Base-by-base conservation (phyloP, 2,113 vertebrate genomes). In the Leuciscus idus region DNA sequence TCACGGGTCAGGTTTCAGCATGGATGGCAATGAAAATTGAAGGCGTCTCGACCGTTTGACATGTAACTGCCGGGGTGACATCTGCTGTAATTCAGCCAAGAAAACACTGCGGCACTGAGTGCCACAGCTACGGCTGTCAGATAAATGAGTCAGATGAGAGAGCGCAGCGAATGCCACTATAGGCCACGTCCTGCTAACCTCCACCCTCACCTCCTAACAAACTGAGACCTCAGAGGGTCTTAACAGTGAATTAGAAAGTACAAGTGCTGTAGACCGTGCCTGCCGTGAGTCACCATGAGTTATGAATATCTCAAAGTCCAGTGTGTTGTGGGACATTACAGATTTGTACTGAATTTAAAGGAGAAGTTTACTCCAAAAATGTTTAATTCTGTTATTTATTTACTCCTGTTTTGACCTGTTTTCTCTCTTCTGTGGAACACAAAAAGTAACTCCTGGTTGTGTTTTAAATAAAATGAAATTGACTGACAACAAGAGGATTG, bases 11-110 rank as follows among this genome's bases (percentile, higher is more conserved):
- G 78, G 68, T 90, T 90, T 80, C 88, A 86, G 55, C 39, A 61
- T 55, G 74, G 85, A 84, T 86, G 84, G 79, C 84, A 84, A 62
- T 85, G 84, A 85, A 86, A 89, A 86, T 84, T 57, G 73, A 85
- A 84, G 86, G 86, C 55, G 57, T 89, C 82, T 82, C 52, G 64
- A 84, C 86, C 61, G 19, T 87, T 84, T 79, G 73, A 76, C 84
- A 86, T 84, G 88, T 83, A 87, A 77, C 84, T 64, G 89, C 81
- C 84, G 78, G 80, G 82, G 83, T 89, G 84, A 87, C 83, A 86
- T 85, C 90, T 85, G 68, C 76, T 86, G 85, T 85, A 88, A 81
- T 81, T 83, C 66, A 83, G 88, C 77, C 83, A 88, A 86, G 76
- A 84, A 87, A 87, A 88, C 85, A 83, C 74, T 74, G 46, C 55